A percentile compares a stretch with the other conserved stretches of the same genome.
phyloP scores from a whole-genome alignment of 2,113 vertebrate genomes.

The Myodes glareolus region DNA sequence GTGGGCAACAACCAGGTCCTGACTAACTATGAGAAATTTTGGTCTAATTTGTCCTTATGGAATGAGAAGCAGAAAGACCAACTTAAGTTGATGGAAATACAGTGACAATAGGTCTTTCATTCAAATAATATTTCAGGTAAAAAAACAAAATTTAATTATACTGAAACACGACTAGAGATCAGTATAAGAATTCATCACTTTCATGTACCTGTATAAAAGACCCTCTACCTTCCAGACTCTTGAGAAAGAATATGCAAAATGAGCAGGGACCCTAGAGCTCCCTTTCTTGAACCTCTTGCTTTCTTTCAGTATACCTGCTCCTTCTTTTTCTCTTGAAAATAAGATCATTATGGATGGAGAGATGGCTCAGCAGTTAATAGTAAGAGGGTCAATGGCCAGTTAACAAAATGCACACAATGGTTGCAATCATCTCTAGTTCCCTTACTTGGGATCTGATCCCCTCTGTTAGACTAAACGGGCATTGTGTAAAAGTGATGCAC shows the following conservation, averaged over 20 bases:
- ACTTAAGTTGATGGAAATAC: background rate
- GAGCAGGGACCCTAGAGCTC: background rate
- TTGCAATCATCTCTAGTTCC: background rate
- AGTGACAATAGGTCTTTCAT: background rate
- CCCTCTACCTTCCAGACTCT: background rate
- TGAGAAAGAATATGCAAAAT: background rate
- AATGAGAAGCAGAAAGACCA: background rate
- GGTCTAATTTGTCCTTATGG: background rate
- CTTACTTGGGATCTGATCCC: too few relatives aligned
- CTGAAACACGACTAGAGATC: background rate
- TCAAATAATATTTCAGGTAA: background rate
- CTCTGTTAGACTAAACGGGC: too few relatives aligned
- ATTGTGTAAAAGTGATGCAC: too few relatives aligned
- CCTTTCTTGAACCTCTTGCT: background rate
- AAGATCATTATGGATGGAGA: background rate
- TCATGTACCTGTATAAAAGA: background rate
- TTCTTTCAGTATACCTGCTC: background rate
- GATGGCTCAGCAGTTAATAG: background rate
- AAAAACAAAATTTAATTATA: background rate
- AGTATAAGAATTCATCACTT: background rate
- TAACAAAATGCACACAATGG: background rate
- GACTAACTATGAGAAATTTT: background rate
- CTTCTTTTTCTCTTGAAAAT: background rate
- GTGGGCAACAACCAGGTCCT: background rate
- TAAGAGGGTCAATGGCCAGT: background rate